phyloP scores from a whole-genome alignment of 1,140 invertebrate species.

The Macrocentrus cingulum region DNA sequence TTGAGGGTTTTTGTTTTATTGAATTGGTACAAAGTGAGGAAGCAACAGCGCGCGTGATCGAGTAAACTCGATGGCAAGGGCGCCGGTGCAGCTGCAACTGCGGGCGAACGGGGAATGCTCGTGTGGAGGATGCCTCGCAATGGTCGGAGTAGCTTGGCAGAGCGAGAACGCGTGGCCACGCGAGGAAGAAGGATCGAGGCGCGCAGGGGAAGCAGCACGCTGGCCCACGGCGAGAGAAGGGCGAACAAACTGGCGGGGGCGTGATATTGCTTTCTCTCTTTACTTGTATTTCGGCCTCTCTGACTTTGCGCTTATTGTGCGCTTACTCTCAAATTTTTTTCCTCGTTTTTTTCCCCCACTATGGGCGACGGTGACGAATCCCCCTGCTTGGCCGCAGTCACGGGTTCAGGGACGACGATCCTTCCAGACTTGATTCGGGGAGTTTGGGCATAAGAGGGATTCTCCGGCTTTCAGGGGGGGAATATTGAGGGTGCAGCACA shows the following conservation, averaged over 20 bases:
- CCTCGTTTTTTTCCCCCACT: conserved; percentile 8
- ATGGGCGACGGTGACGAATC: not conserved
- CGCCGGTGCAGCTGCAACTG: conserved; percentile 51
- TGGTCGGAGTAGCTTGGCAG: conserved; percentile 43
- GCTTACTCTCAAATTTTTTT: conserved; percentile 9
- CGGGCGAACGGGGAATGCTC: conserved; percentile 49
- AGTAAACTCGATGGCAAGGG: conserved; percentile 20
- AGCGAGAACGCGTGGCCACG: too few relatives aligned
- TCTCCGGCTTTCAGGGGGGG: conserved; percentile 11
- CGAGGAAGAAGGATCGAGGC: conserved; percentile 17
- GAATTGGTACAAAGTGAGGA: not conserved
- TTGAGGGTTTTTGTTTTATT: too few relatives aligned
- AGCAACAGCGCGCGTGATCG: conserved; percentile 14
- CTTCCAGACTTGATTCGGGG: conserved; percentile 38
- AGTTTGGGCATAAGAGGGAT: conserved; percentile 14
- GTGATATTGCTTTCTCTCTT: conserved; percentile 21
- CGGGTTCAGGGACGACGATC: conserved; percentile 53
- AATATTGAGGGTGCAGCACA: not conserved
- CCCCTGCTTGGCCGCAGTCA: not conserved
- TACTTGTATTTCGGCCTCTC: conserved; percentile 26
- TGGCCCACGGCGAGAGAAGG: conserved; percentile 25
- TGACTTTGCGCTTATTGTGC: conserved; percentile 11
- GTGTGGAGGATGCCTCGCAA: conserved; percentile 43
- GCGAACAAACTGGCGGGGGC: conserved; percentile 26
- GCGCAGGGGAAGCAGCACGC: conserved; percentile 10